A percentile compares a stretch with the other conserved stretches of the same genome.
Evolutionary conservation across 1,140 invertebrate genomes (phyloP).

Genomic region (Drosophila yakuba): DNA sequence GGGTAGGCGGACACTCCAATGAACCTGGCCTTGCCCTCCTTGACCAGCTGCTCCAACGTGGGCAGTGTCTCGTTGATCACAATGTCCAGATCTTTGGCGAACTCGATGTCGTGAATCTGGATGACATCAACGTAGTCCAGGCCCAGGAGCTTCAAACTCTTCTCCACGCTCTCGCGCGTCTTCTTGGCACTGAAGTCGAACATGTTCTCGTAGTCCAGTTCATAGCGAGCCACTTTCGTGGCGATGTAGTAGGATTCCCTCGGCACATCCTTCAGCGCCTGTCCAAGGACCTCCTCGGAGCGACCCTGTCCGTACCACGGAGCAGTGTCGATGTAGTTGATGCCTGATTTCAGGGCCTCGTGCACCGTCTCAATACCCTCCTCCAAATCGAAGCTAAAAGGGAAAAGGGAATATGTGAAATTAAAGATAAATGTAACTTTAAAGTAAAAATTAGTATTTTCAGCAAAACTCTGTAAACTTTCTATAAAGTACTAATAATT

Average conservation of each 20-base stretch:
- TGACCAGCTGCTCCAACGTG: conserved; percentile 89
- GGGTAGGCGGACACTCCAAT: conserved; percentile 97
- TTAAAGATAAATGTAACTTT: not conserved
- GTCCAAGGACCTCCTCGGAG: conserved; percentile 92
- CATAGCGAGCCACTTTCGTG: conserved; percentile 96
- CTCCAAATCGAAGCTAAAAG: conserved; percentile 86
- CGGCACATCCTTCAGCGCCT: conserved; percentile 92
- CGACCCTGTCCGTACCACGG: conserved; percentile 96
- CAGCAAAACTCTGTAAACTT: not conserved
- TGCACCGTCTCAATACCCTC: conserved; percentile 90
- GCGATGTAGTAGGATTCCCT: conserved; percentile 93
- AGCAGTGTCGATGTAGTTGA: conserved; percentile 97
- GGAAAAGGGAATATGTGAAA: not conserved
- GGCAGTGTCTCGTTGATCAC: conserved; percentile 95
- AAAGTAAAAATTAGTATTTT: not conserved
- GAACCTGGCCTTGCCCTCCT: conserved; percentile 91
- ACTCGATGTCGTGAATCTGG: conserved; percentile 96
- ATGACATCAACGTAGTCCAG: conserved; percentile 95
- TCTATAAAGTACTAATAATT: not conserved
- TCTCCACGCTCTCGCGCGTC: conserved; percentile 90
- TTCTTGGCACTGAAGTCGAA: conserved; percentile 94
- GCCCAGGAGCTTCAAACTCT: conserved; percentile 90
- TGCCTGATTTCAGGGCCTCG: conserved; percentile 90
- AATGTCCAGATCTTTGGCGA: conserved; percentile 91
- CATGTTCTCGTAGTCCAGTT: conserved; percentile 89